Conservation (phyloP, 1,140 invertebrate species). For the Prorops nasuta region DNA sequence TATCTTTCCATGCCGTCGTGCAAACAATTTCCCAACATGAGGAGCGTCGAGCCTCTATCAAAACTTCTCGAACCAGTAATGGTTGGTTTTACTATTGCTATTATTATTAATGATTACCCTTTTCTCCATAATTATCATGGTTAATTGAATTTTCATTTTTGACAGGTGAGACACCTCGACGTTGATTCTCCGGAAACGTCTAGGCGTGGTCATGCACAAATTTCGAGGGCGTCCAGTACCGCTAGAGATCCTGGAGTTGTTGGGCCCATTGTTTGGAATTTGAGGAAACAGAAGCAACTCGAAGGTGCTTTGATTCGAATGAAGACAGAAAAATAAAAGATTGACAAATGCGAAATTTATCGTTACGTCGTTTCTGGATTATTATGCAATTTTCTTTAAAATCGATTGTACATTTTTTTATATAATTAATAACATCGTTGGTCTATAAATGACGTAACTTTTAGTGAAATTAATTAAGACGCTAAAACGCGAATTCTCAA, state of each 20-base stretch:
- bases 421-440: neutral
- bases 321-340: neutral
- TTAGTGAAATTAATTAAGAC: no score
- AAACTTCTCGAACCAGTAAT: conserved; percentile 72
- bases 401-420: neutral
- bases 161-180: conserved; percentile 45
- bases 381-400: neutral
- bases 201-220: conserved; percentile 15
- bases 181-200: conserved; percentile 42
- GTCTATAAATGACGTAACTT: neutral
- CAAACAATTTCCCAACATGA: conserved; percentile 72
- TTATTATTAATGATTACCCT: no score
- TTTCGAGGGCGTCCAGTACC: conserved; percentile 43
- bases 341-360: neutral
- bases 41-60: conserved; percentile 70
- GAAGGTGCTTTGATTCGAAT: conserved; percentile 34
- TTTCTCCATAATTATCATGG: no score
- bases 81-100: no score
- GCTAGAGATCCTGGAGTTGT: conserved; percentile 77
- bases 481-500: neutral
- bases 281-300: conserved; percentile 53
- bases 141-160: no score
- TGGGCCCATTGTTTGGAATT: conserved; percentile 77
- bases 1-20: conserved; percentile 81
- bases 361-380: neutral